phyloP scores from a whole-genome alignment of 2,888 invertebrate species.

The Hirtodrosophila alboralis region DNA sequence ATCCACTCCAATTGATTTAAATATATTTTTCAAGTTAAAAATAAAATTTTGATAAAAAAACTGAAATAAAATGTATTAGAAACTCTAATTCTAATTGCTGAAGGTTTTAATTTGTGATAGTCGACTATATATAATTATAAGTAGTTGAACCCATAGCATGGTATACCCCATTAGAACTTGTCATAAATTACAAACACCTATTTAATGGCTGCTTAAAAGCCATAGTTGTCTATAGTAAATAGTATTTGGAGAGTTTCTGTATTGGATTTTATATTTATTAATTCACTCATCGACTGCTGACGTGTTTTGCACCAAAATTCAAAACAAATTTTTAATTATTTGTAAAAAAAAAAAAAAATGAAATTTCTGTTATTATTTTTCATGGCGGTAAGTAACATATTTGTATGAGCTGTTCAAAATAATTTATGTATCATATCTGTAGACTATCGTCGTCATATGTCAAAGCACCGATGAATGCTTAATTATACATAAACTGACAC shows the following conservation, averaged over 20 bases:
- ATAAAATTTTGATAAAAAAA: too few relatives aligned
- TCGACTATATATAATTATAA: background rate
- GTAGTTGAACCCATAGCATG: too few relatives aligned
- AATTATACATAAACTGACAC: conserved; percentile 10
- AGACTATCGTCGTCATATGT: conserved; percentile 3
- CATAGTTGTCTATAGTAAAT: background rate
- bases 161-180: background rate
- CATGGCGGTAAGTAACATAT: conserved; percentile 4
- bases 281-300: conserved; percentile 7
- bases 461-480: conserved; percentile 18
- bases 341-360: conserved; percentile 14
- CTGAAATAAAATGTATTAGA: too few relatives aligned
- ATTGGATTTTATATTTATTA: conserved; percentile 11
- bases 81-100: too few relatives aligned
- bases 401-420: too few relatives aligned
- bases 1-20: too few relatives aligned
- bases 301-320: background rate
- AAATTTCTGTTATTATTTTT: conserved; percentile 9
- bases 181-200: background rate
- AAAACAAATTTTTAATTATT: background rate
- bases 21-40: too few relatives aligned
- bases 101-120: too few relatives aligned
- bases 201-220: too few relatives aligned
- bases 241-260: too few relatives aligned
- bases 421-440: background rate